phyloP scores from a whole-genome alignment of 2,888 invertebrate species.

The Psococerastis gibbosa region DNA sequence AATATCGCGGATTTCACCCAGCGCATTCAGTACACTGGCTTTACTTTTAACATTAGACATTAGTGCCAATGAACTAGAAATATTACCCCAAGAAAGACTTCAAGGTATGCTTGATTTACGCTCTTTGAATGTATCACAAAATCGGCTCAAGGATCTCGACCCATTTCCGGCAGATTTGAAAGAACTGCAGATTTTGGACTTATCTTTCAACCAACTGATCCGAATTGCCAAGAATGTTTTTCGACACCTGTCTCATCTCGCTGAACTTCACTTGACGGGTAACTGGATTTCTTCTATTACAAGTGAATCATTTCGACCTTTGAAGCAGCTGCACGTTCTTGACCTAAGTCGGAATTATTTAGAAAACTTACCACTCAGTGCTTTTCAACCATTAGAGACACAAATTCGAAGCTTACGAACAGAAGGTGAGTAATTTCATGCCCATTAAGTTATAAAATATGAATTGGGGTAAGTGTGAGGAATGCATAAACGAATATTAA shows the following conservation, averaged over 20 bases:
- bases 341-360: constrained; percentile 71
- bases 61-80: constrained; percentile 62
- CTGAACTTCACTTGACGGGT: constrained; percentile 57
- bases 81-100: constrained; percentile 65
- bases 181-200: constrained; percentile 56
- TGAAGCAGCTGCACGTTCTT: constrained; percentile 53
- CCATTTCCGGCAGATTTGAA: constrained; percentile 62
- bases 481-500: too few relatives aligned
- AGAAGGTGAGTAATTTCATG: constrained; percentile 61
- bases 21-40: constrained; percentile 60
- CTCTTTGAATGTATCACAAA: constrained; percentile 64
- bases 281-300: constrained; percentile 67
- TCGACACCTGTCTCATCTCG: constrained; percentile 52
- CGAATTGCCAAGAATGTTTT: constrained; percentile 58
- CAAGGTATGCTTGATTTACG: constrained; percentile 55
- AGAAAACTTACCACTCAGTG: constrained; percentile 57
- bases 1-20: constrained; percentile 61
- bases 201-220: constrained; percentile 66
- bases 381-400: constrained; percentile 59
- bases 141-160: constrained; percentile 60
- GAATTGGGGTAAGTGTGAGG: too few relatives aligned
- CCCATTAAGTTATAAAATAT: too few relatives aligned
- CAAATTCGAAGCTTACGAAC: constrained; percentile 57
- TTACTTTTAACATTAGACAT: constrained; percentile 61
- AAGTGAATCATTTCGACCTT: constrained; percentile 52